A percentile compares a stretch with the other conserved stretches of the same genome.
Evolutionary conservation across 2,888 invertebrate genomes (phyloP).

Genomic region (Imbricaverruca yamaguchii): DNA sequence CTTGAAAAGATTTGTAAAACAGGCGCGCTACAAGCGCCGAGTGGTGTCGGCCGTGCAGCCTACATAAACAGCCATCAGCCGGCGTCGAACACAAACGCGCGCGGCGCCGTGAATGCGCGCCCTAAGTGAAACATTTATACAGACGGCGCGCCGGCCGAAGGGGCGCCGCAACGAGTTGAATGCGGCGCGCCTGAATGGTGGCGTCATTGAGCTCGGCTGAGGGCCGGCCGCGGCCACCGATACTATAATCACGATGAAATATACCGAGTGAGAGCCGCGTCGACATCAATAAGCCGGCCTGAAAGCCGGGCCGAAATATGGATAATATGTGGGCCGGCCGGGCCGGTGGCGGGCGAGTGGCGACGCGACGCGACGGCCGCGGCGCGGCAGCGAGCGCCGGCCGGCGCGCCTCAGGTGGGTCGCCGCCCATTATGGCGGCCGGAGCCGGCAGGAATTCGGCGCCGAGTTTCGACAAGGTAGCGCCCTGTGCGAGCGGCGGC

Average conservation of each 20-base stretch:
- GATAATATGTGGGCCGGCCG: constrained; percentile 17
- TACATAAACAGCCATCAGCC: constrained; percentile 9
- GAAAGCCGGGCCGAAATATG: constrained; percentile 12
- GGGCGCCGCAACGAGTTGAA: constrained; percentile 15
- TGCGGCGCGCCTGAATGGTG: not conserved
- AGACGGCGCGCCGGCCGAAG: not conserved
- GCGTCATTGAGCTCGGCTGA: not conserved
- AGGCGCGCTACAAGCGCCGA: not conserved
- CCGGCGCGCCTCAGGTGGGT: not conserved
- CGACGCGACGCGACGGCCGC: not conserved
- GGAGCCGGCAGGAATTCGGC: not conserved
- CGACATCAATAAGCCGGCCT: constrained; percentile 10
- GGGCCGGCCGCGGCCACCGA: constrained; percentile 12
- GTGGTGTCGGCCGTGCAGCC: not conserved
- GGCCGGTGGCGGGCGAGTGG: not conserved
- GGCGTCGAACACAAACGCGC: not conserved
- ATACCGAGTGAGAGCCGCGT: constrained; percentile 8
- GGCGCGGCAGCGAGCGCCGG: not conserved
- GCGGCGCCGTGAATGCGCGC: not conserved
- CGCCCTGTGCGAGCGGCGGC: not conserved
- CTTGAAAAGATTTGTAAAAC: constrained; percentile 19
- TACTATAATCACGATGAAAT: constrained; percentile 19
- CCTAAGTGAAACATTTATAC: constrained; percentile 19
- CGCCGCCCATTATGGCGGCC: not conserved
- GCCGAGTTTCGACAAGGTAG: not conserved